A percentile compares a stretch with the other conserved stretches of the same genome.
Conservation (phyloP, 2,113 vertebrate genomes). For the Arizona elegans region DNA sequence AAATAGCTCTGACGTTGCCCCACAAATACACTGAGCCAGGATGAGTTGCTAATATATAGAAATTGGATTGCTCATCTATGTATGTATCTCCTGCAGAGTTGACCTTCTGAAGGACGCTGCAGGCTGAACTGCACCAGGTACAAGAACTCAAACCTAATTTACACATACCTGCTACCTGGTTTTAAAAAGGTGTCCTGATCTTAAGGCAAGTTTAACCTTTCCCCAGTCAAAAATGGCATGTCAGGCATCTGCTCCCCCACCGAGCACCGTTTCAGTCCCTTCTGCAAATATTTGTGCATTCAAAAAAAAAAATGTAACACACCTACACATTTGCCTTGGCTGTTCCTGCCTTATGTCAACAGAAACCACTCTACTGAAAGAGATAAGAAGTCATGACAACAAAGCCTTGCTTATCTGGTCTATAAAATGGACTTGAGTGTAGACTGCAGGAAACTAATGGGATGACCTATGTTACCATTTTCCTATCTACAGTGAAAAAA, state of each 20-base stretch:
- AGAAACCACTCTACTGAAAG: background rate
- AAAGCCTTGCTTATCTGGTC: rapidly evolving
- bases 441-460: background rate
- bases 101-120: slow-evolving; percentile 71
- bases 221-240: rapidly evolving
- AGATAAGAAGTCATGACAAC: slow-evolving; percentile 26
- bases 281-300: background rate
- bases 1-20: background rate
- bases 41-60: background rate
- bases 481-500: rapidly evolving
- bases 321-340: background rate
- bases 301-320: background rate
- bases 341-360: background rate
- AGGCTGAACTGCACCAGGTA: slow-evolving; percentile 49
- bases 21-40: background rate
- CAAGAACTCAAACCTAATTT: background rate
- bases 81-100: slow-evolving; percentile 52
- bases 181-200: background rate
- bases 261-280: background rate
- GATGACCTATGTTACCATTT: rapidly evolving
- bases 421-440: background rate
- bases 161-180: background rate
- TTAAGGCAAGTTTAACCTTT: slow-evolving; percentile 28
- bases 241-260: background rate
- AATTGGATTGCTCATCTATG: background rate